Base-by-base conservation (phyloP, 2,113 vertebrate species). In the Onychostoma macrolepis region DNA sequence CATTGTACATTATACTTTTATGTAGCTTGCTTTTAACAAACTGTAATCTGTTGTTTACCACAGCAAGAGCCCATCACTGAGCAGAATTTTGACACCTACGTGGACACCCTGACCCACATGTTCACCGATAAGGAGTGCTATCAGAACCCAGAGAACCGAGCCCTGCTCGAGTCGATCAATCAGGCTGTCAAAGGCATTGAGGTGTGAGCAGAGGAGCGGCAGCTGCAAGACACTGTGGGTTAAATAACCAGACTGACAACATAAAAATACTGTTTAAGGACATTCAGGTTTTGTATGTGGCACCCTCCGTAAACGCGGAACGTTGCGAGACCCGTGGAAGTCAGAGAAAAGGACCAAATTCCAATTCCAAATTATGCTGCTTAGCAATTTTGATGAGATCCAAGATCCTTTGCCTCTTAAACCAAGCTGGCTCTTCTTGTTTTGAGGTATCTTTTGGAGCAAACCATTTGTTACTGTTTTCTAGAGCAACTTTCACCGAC, bases 51-150 rank as follows among this genome's bases (percentile, higher is more conserved):
- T 80, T 86, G 11, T 82, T 76, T 87, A 1, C 36, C 88, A 72
- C 90, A 94, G 92, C 94, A 99, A 97, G 98, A 99, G 88, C 97
- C 98, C 41, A 96, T 99, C 67, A 98, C 97, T 0, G 98, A 99
- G 92, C 97, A 99, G 95, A 99, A 99, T 91, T 99, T 99, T 0
- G 97, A 99, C 58, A 95, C 95, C 11, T 99, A 99, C 0, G 97
- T 99, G 92, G 98, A 96, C 91, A 97, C 97, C 0, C 95, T 99
- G 93, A 99, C 98, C 21, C 96, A 98, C 93, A 99, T 99, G 98
- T 99, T 98, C 92, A 98, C 97, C 92, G 97, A 98, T 91, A 97
- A 97, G 93, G 98, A 99, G 92, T 97, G 97, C 96, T 99, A 98
- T 94, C 97, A 97, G 95, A 98, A 98, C 93, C 98, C 98, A 0